Conservation (phyloP, 2,113 vertebrate species). For the Pogona vitticeps region DNA sequence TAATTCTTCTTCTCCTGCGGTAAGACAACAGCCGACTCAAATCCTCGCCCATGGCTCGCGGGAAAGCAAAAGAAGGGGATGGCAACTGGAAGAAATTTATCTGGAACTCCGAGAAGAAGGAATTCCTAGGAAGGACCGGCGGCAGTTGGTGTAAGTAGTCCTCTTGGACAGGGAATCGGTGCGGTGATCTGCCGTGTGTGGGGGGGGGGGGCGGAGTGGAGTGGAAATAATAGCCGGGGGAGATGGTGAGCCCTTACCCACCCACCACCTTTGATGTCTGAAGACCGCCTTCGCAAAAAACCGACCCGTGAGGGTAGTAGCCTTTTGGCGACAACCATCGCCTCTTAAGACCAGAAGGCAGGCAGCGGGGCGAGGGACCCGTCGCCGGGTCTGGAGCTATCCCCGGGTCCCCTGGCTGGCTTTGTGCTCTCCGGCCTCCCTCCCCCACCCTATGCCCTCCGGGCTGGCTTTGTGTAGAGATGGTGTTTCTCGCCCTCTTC, state of each 20-base stretch:
- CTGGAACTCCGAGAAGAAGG: conserved; percentile 92
- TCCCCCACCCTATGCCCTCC: not conserved
- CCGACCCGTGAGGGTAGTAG: not conserved
- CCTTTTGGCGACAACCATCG: not conserved
- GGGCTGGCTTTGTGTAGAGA: too few species aligned
- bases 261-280: too few species aligned
- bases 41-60: conserved; percentile 78
- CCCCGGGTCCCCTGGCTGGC: not conserved
- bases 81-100: conserved; percentile 90
- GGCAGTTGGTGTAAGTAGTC: conserved; percentile 89
- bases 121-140: conserved; percentile 90
- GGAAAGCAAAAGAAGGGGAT: conserved; percentile 82
- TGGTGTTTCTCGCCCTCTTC: too few species aligned
- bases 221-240: not conserved
- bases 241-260: not conserved
- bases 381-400: not conserved
- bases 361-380: not conserved
- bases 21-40: not conserved
- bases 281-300: too few species aligned
- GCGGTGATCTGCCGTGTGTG: too few species aligned
- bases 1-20: not conserved
- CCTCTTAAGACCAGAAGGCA: not conserved
- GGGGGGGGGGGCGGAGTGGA: too few species aligned
- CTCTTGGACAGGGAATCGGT: too few species aligned
- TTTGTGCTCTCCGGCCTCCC: not conserved